Evolutionary conservation across 37 sponge, comb jelly and placozoan genomes (phyloP), one percentile per base, ranked within the genome.

Genomic region (Mnemiopsis leidyi): DNA sequence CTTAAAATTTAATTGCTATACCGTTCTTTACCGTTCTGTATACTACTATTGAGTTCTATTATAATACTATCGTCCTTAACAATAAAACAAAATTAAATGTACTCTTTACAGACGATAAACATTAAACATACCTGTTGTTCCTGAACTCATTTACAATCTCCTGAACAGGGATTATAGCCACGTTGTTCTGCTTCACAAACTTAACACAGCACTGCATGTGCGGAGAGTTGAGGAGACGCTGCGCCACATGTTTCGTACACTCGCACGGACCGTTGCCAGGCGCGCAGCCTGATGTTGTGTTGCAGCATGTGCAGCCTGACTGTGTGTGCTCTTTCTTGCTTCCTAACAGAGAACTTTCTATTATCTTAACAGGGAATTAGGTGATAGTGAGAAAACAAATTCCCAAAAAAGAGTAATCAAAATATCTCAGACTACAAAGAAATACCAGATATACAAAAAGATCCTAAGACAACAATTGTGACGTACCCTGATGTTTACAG

Each of bases 161-260:
- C 25, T 40, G 38, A 23, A 85, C 90, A n/a, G 90, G 90, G 5
- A 85, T 23, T 28, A 9, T 13, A 5, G 61, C 36, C 28, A 36
- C 36, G 7, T 13, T 28, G 25, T 36, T 37, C 24, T 38, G 40
- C 28, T 39, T 85, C 0, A 85, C 90, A 21, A 85, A 85, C 90
- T 85, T 85, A 23, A 85, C 90, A 85, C 90, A 85, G 26, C 48
- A 38, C 24, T 40, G 61, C 90, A 85, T 85, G 40, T 85, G 90
- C 7, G 90, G 90, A n/a, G 90, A 32, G 61, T 28, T n/a, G 38
- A 85, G 48, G 39, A 85, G 48, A 25, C 90, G 90, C 35, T 85
- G 90, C 29, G 90, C 23, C 24, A 26, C 61, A 25, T 85, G 90
- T 39, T 85, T 85, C n/a, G 90, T 85, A 25, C 90, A 85, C 29